Evolutionary conservation across 2,888 invertebrate genomes (phyloP), one percentile per base, ranked within the genome.

Genomic region (Cantharis rustica): DNA sequence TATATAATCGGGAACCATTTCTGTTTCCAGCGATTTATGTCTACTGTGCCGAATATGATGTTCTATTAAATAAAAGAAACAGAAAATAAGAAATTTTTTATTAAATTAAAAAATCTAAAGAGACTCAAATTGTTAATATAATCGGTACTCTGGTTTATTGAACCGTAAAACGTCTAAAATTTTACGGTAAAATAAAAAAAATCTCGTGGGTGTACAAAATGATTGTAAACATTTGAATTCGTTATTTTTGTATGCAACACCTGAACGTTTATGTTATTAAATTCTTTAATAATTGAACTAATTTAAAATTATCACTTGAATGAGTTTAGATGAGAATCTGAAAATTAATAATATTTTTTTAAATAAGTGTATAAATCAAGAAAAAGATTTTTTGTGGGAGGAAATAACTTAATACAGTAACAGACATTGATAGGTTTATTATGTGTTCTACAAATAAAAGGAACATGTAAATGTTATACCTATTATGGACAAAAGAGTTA

Each of bases 1-100:
- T 77, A 86, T 81, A 4, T 86, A 83, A 1, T 73, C 75, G 10
- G 86, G 81, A 10, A 89, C 84, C 10, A 79, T 79, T 73, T 79
- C 79, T 7, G 74, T 61, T 61, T 80, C 79, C 11, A 80, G 11
- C 15, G 72, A 62, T 61, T 78, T 78, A 11, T 74, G 70, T 16
- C 75, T 69, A 63, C 75, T 80, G 23, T 78, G 78, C 5, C 76
- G 76, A 15, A 69, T 74, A 47, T 47, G 47, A 47, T 47, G 47
- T 47, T 47, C 47, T 47, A n/a, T 47, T n/a, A 47, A 23, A 23
- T 20, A 20, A 23, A 9, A n/a, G n/a, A n/a, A n/a, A n/a, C n/a
- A n/a, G n/a, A n/a, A n/a, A n/a, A n/a, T n/a, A n/a, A n/a, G n/a
- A n/a, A n/a, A n/a, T n/a, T n/a, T n/a, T n/a, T 31, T 31, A 31